Conservation (phyloP, 2,888 invertebrate species). For the Gerris lacustris region DNA sequence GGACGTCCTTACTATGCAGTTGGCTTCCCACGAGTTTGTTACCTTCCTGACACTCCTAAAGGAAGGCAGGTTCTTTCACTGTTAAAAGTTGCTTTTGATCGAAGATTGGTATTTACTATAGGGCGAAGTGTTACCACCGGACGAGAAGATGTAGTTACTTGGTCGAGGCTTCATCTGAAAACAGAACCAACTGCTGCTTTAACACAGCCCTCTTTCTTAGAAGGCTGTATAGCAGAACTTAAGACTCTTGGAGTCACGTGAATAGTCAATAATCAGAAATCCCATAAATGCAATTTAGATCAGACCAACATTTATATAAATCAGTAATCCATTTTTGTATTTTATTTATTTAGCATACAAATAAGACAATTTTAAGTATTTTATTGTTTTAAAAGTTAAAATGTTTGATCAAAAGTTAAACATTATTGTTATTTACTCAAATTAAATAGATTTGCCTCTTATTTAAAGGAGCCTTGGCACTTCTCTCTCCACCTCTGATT, state of each 20-base stretch:
- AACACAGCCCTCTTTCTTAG: slow-evolving; percentile 57
- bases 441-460: no score
- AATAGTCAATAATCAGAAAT: neutral
- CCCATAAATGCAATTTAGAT: neutral
- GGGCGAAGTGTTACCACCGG: slow-evolving; percentile 81
- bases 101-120: slow-evolving; percentile 71
- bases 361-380: no score
- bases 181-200: slow-evolving; percentile 65
- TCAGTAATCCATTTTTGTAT: no score
- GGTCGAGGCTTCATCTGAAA: slow-evolving; percentile 83
- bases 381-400: no score
- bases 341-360: no score
- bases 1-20: slow-evolving; percentile 79
- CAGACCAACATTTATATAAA: no score
- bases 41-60: slow-evolving; percentile 69
- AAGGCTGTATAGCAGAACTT: slow-evolving; percentile 48
- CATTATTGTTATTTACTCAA: no score
- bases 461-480: no score
- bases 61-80: slow-evolving; percentile 48
- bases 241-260: slow-evolving; percentile 44
- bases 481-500: no score
- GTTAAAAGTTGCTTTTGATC: slow-evolving; percentile 69
- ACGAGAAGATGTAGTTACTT: slow-evolving; percentile 77
- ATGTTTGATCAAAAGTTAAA: no score
- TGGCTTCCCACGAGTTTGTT: slow-evolving; percentile 70